Base-by-base conservation (phyloP, 2,797 vertebrate genomes). In the Melanotaenia boesemani region DNA sequence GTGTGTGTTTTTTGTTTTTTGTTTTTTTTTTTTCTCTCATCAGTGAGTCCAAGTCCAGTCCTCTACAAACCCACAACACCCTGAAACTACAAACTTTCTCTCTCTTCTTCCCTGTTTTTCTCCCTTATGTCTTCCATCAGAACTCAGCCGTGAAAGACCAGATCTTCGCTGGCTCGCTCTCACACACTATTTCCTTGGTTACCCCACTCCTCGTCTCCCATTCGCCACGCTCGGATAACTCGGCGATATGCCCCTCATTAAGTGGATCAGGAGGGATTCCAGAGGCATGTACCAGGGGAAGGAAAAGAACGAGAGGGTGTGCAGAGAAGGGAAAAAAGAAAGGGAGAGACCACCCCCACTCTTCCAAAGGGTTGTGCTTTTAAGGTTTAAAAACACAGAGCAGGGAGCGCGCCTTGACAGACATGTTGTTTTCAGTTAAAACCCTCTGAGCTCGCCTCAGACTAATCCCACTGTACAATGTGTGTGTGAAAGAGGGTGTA, bases 231-330 rank as follows among this genome's bases (percentile, higher is more conserved):
- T 93, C 73, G 79, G 90, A 92, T 92, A 88, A 90, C 88, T 91
- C 72, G 74, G 82, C 76, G 93, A 94, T 93, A 95, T 94, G 91
- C 91, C 93, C 91, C 93, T 94, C 94, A 94, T 95, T 95, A 95
- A 89, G 91, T 81, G 82, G 91, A 88, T 94, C 91, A 92, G 90
- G 93, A 91, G 87, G 88, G 90, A 91, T 93, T 93, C 91, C 90
- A 91, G 89, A 91, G 93, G 92, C 90, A 93, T 93, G 93, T 89
- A 91, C 86, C 26, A 34, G 46, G 82, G 87, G 77, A 83, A 83
- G 86, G 83, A 86, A 90, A 85, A 89, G 83, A 89, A 85, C 68
- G 67, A 79, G 80, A 70, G 75, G 87, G 73, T 61, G 79, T 76
- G 61, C 24, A 6, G 46, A 81, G 76, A 71, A 69, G 74, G 68